A percentile compares a stretch with the other conserved stretches of the same genome.
These are phyloP conservation scores for Phalera bucephala DNA, from an alignment of 2,888 invertebrate genomes.

Conservation along the genomic window DNA sequence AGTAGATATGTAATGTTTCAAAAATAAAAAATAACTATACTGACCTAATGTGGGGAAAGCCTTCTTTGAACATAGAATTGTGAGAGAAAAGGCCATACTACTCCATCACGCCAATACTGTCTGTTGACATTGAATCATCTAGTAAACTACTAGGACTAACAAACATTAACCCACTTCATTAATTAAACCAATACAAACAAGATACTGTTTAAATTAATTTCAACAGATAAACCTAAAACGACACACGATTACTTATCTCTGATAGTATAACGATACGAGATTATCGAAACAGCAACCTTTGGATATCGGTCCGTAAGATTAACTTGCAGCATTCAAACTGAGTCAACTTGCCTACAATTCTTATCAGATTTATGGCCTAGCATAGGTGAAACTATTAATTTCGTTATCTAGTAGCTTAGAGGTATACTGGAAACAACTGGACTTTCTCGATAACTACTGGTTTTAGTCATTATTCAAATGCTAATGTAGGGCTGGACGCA, in stretches of 20 bases:
- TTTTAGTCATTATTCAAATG: background rate
- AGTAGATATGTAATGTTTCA: no score
- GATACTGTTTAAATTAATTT: constrained; percentile 19
- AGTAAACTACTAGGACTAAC: no score
- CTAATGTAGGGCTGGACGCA: background rate
- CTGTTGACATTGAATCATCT: no score
- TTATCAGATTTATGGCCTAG: constrained; percentile 33
- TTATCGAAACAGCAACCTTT: constrained; percentile 19
- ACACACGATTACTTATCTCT: constrained; percentile 24
- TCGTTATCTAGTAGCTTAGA: constrained; percentile 29
- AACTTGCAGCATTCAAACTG: constrained; percentile 17
- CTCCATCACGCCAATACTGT: no score
- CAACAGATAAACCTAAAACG: constrained; percentile 10
- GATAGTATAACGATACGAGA: constrained; percentile 22
- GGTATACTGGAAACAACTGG: constrained; percentile 25
- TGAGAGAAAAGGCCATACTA: no score
- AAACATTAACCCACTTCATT: no score
- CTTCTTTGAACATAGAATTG: no score
- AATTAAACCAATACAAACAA: constrained; percentile 16
- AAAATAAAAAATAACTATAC: no score
- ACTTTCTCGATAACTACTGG: constrained; percentile 24
- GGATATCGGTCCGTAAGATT: constrained; percentile 13
- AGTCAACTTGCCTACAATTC: constrained; percentile 29
- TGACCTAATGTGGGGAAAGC: no score
- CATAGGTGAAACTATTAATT: constrained; percentile 35